Conservation (phyloP, 2,113 vertebrate species). For the Atlantisia rogersi region DNA sequence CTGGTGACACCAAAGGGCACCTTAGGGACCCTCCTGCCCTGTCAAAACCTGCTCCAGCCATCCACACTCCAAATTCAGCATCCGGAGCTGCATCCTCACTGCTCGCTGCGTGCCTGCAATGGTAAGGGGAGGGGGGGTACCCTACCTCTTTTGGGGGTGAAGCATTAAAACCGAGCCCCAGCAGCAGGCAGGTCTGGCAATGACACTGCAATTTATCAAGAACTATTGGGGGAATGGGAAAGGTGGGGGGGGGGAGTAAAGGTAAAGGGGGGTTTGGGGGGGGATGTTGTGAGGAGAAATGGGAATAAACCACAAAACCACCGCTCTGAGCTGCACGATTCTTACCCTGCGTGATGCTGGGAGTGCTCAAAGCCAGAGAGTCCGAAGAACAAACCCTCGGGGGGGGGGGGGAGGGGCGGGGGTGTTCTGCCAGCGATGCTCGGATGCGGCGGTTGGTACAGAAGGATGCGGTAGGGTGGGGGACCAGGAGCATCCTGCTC, state of each 20-base stretch:
- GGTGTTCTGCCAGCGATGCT: not conserved
- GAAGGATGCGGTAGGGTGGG: not conserved
- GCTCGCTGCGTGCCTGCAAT: not conserved
- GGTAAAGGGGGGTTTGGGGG: no score
- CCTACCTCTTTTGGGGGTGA: not conserved
- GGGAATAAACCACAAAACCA: not conserved
- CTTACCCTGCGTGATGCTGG: not conserved
- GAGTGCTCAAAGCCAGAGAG: not conserved
- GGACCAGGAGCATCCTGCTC: not conserved
- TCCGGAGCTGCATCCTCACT: not conserved
- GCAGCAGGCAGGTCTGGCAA: not conserved
- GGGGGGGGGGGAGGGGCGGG: no score
- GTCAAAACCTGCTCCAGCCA: not conserved
- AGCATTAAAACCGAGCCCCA: not conserved
- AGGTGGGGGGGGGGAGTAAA: no score
- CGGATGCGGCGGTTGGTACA: not conserved
- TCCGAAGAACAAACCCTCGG: no score
- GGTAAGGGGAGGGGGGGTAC: not conserved
- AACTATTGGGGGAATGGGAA: no score
- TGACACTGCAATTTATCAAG: constrained; percentile 1
- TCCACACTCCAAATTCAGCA: not conserved
- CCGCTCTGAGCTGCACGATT: no score
- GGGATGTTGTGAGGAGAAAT: no score
- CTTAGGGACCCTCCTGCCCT: not conserved
- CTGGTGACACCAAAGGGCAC: accelerated